Conservation (phyloP, 2,888 invertebrate species). For the Trichacis sp. region DNA sequence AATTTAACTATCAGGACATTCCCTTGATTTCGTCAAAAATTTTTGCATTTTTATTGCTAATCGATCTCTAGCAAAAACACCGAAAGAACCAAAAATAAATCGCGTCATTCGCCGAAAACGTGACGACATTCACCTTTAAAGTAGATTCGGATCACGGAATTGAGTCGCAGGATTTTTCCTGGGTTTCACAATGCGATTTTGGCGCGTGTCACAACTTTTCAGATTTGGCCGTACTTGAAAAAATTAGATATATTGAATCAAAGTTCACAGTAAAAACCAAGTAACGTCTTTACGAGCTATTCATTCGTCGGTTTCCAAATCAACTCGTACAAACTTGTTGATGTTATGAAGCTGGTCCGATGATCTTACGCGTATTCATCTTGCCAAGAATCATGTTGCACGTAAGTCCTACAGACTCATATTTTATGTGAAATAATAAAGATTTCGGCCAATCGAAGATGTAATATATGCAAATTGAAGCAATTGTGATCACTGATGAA, state of each 20-base stretch:
- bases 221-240: conserved; percentile 18
- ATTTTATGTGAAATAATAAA: neutral
- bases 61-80: conserved; percentile 8
- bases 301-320: neutral
- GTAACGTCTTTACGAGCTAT: neutral
- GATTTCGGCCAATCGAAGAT: neutral
- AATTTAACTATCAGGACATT: neutral
- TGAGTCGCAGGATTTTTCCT: conserved; percentile 22
- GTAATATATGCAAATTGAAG: neutral
- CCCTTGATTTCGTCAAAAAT: conserved; percentile 10
- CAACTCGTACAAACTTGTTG: neutral
- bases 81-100: conserved; percentile 20
- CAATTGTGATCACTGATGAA: neutral
- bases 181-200: conserved; percentile 22
- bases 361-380: too few species aligned
- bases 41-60: conserved; percentile 23
- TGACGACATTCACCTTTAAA: conserved; percentile 24
- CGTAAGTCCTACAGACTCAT: too few species aligned
- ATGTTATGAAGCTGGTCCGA: too few species aligned
- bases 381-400: too few species aligned
- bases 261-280: neutral
- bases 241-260: conserved; percentile 10
- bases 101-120: conserved; percentile 19
- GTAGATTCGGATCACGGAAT: conserved; percentile 19
- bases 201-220: conserved; percentile 24